phyloP scores from a whole-genome alignment of 2,888 invertebrate genomes.

The Schrankia costaestrigalis region DNA sequence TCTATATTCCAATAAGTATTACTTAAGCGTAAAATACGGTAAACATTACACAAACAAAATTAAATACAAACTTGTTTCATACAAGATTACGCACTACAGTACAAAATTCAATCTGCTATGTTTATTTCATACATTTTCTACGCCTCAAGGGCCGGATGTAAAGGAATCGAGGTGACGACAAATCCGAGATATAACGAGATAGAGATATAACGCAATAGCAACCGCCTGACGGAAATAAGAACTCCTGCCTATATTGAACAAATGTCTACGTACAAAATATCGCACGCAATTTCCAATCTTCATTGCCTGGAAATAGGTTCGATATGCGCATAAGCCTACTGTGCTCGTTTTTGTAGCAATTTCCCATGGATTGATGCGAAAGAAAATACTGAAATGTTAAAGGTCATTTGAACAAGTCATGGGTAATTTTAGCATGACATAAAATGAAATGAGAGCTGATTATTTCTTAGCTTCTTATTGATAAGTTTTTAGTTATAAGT shows the following conservation, averaged over 20 bases:
- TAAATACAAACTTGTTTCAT: constrained; percentile 12
- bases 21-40: no score
- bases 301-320: constrained; percentile 6
- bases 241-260: constrained; percentile 20
- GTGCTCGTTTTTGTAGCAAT: constrained; percentile 19
- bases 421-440: constrained; percentile 14
- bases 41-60: no score
- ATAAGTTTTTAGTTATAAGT: no score
- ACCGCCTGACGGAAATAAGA: constrained; percentile 42
- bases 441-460: no score
- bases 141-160: constrained; percentile 32
- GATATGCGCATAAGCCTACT: constrained; percentile 2
- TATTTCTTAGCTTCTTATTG: no score
- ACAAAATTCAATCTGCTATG: constrained; percentile 24
- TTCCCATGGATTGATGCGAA: constrained; percentile 18
- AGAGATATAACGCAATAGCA: constrained; percentile 39
- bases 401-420: no score
- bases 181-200: constrained; percentile 38
- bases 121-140: constrained; percentile 33
- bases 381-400: constrained; percentile 23
- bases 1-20: no score
- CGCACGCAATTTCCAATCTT: constrained; percentile 19
- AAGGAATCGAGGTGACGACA: constrained; percentile 39
- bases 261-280: constrained; percentile 14
- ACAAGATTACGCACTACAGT: no score